These are phyloP conservation scores for Orius laevigatus DNA, from an alignment of 1,140 invertebrate species.

Conservation along the genomic window DNA sequence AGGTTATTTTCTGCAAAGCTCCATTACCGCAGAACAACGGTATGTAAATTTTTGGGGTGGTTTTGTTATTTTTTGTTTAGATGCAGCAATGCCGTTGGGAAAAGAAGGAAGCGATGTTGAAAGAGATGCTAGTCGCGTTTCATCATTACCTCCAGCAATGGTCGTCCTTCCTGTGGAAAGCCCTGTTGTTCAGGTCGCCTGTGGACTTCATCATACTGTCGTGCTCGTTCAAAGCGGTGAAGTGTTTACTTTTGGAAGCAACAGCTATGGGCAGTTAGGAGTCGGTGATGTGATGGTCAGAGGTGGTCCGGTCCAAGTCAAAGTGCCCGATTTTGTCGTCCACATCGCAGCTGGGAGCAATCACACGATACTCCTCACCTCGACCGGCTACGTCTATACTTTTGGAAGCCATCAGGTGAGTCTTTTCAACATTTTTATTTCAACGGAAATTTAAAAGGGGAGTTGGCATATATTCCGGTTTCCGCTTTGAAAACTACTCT, in stretches of 20 bases:
- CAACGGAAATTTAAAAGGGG: too few species aligned
- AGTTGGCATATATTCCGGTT: too few species aligned
- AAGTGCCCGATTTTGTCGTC: constrained; percentile 43
- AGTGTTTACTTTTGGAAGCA: constrained; percentile 84
- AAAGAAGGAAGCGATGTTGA: constrained; percentile 38
- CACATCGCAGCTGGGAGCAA: constrained; percentile 87
- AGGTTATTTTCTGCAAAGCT: too few species aligned
- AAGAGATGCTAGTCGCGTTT: constrained; percentile 42
- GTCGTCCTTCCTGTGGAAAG: constrained; percentile 47
- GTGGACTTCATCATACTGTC: constrained; percentile 79
- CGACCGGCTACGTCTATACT: constrained; percentile 81
- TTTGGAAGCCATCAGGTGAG: constrained; percentile 78
- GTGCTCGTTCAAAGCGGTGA: constrained; percentile 47
- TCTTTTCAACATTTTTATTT: constrained; percentile 1
- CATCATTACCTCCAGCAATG: constrained; percentile 62
- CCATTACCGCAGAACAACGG: too few species aligned
- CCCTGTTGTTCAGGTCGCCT: constrained; percentile 65
- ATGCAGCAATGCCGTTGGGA: constrained; percentile 3
- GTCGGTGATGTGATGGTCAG: constrained; percentile 64
- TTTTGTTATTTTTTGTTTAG: neutral
- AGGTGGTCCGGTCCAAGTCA: constrained; percentile 56
- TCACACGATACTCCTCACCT: constrained; percentile 81
- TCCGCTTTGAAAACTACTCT: too few species aligned
- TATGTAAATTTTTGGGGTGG: too few species aligned
- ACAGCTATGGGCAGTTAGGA: constrained; percentile 86